Evolutionary conservation across 2,797 vertebrate species (phyloP).

Genomic region (Sphaeramia orbicularis): DNA sequence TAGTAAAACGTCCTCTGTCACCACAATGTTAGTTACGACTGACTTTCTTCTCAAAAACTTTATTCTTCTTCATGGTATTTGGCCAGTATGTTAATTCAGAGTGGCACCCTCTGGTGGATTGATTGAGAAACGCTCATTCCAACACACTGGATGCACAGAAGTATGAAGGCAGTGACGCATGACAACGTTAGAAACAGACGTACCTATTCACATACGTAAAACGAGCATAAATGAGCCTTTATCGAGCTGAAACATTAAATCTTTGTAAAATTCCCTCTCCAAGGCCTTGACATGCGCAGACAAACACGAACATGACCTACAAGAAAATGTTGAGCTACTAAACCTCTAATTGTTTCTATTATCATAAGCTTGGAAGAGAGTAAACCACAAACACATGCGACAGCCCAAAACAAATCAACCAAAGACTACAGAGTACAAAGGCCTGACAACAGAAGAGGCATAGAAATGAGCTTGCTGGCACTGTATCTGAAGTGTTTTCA

Average conservation of each 20-base stretch:
- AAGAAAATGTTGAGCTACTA: constrained; percentile 14
- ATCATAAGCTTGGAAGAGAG: background rate
- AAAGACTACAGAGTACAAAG: constrained; percentile 14
- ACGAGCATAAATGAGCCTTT: too few relatives aligned
- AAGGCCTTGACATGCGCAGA: background rate
- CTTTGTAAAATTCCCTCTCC: constrained; percentile 10
- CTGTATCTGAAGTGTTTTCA: constrained; percentile 34
- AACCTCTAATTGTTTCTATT: background rate
- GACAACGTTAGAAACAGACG: too few relatives aligned
- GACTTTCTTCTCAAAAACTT: too few relatives aligned
- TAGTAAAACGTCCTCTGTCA: too few relatives aligned
- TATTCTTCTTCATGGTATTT: too few relatives aligned
- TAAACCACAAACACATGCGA: constrained; percentile 12
- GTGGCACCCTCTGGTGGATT: too few relatives aligned
- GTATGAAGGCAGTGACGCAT: too few relatives aligned
- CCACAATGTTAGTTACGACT: too few relatives aligned
- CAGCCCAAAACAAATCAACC: constrained; percentile 31
- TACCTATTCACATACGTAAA: too few relatives aligned
- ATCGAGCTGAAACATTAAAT: background rate
- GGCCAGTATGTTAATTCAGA: too few relatives aligned
- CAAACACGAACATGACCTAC: background rate
- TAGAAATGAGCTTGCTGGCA: constrained; percentile 57
- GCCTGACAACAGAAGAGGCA: constrained; percentile 34
- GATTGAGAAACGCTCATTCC: too few relatives aligned
- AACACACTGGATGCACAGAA: too few relatives aligned